Conservation (phyloP, 1,140 invertebrate genomes). For the Myzus persicae region DNA sequence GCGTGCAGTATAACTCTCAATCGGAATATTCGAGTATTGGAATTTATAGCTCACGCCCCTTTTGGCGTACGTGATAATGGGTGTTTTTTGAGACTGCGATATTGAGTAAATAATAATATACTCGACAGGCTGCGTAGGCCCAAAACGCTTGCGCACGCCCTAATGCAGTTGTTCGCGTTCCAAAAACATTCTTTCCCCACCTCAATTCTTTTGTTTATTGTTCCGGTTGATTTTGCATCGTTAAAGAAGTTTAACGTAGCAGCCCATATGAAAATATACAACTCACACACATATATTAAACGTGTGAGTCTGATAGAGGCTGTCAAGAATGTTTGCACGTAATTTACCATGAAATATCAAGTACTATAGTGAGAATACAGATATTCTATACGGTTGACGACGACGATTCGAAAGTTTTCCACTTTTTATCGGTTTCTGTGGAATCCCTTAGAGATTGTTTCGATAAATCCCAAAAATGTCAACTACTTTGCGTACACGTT, state of each 20-base stretch:
- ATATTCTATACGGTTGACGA: not conserved
- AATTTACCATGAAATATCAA: not conserved
- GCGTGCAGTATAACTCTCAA: not conserved
- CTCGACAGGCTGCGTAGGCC: not conserved
- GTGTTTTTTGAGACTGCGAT: not conserved
- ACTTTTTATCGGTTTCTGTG: not conserved
- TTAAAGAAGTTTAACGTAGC: not conserved
- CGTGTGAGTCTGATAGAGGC: not conserved
- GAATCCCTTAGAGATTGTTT: not conserved
- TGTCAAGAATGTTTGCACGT: not conserved
- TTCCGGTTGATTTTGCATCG: not conserved
- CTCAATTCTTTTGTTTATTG: not conserved
- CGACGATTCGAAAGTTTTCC: not conserved
- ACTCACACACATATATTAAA: not conserved
- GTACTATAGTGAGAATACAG: not conserved
- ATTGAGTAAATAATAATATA: not conserved
- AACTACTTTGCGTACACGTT: not conserved
- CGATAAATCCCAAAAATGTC: not conserved
- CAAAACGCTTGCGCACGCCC: not conserved
- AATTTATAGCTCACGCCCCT: not conserved
- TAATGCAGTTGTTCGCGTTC: not conserved
- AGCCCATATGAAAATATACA: not conserved
- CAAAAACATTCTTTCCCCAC: not conserved
- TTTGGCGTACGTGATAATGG: not conserved
- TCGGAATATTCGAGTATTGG: constrained; percentile 3